Evolutionary conservation across 1,140 invertebrate genomes (phyloP), one percentile per base, ranked within the genome.

Genomic region (Mya arenaria): DNA sequence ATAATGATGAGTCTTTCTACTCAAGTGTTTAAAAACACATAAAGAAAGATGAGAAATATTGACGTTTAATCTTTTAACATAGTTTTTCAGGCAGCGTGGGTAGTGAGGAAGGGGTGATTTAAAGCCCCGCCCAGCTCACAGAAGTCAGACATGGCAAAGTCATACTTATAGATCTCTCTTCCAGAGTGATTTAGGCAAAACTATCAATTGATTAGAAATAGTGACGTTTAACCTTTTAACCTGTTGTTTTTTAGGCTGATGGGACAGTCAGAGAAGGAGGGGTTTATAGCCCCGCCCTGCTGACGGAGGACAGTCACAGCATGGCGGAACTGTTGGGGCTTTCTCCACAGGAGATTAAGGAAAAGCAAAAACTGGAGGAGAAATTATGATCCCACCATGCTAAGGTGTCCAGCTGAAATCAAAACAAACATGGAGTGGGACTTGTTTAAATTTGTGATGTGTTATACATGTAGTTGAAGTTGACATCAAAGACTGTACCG

Each of bases 161-260:
- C 19, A 19, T 10, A 44, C 10, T 10, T 10, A 44, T 10, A 19
- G 10, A 10, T 44, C 10, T 44, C 10, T 44, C 10, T 10, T 44
- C 41, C 41, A 10, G 41, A 10, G 10, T 44, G 41, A 44, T 19
- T 44, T 44, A 19, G 19, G 19, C 10, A 19, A 19, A 44, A 19
- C 10, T 44, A 19, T 10, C 19, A 19, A 10, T 10, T 44, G 10
- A 19, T 44, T 44, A 19, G 19, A 44, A 44, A 19, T 10, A 44
- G 41, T 10, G 10, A 10, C 19, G 41, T 44, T 10, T 44, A 44
- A 19, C 19, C 41, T 28, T 62, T 17, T 28, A 56, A 39, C 5
- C 19, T 32, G 36, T 63, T 63, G 60, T 63, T 23, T 75, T 60
- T 23, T 75, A 85, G 84, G 65, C 60, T 41, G 75, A 85, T 58